Evolutionary conservation across 1,140 invertebrate species (phyloP).

Genomic region (Nilaparvata lugens): DNA sequence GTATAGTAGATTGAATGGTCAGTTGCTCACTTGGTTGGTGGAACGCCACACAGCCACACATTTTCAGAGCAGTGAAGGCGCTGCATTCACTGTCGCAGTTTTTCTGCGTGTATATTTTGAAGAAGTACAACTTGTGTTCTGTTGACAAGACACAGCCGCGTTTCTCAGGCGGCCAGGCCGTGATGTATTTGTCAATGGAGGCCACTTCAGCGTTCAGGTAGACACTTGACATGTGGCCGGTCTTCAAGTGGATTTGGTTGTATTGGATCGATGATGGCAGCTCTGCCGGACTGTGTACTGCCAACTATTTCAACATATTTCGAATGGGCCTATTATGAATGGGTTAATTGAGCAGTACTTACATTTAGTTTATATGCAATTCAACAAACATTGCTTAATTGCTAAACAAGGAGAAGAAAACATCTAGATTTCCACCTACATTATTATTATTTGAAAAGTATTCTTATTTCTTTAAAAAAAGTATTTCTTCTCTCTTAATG

Average conservation of each 20-base stretch:
- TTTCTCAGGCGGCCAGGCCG: conserved; percentile 18
- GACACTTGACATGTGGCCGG: neutral
- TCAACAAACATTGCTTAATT: too few relatives aligned
- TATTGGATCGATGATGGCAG: neutral
- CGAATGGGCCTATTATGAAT: neutral
- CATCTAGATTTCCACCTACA: too few relatives aligned
- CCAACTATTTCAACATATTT: neutral
- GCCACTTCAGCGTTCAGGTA: neutral
- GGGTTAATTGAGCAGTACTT: too few relatives aligned
- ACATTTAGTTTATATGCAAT: too few relatives aligned
- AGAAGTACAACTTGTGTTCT: conserved; percentile 50
- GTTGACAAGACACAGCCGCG: conserved; percentile 45
- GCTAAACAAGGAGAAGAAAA: too few relatives aligned
- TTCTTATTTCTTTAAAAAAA: too few relatives aligned
- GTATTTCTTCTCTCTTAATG: too few relatives aligned
- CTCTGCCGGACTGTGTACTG: conserved; percentile 15
- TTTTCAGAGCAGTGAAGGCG: conserved; percentile 23
- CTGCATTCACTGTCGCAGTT: conserved; percentile 37
- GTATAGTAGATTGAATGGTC: too few relatives aligned
- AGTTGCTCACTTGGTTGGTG: conserved; percentile 2
- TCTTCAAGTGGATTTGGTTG: neutral
- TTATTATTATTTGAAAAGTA: too few relatives aligned
- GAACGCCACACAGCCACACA: conserved; percentile 10
- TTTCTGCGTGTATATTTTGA: conserved; percentile 38
- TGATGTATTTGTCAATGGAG: conserved; percentile 9